Conservation (phyloP, 2,113 vertebrate species). For the Oryzias javanicus region DNA sequence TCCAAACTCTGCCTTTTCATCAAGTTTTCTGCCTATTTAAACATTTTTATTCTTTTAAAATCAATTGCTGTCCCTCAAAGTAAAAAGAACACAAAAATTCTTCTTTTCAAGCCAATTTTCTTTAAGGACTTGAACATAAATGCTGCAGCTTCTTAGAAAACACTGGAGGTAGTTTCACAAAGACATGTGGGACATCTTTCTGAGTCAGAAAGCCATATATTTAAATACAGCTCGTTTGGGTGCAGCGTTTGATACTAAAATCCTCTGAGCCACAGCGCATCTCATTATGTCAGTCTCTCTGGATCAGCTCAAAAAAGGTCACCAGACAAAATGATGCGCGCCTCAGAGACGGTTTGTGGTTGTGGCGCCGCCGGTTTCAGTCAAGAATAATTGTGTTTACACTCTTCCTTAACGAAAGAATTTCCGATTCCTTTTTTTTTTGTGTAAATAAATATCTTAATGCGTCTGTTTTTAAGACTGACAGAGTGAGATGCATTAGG, state of each 20-base stretch:
- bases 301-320: slow-evolving; percentile 50
- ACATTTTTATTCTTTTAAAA: too few species aligned
- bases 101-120: too few species aligned
- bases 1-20: too few species aligned
- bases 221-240: slow-evolving; percentile 30
- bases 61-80: too few species aligned
- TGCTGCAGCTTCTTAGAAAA: slow-evolving; percentile 31
- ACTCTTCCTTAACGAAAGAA: neutral
- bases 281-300: slow-evolving; percentile 39
- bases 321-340: slow-evolving; percentile 30
- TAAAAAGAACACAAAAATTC: too few species aligned
- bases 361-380: neutral
- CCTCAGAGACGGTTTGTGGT: slow-evolving; percentile 8
- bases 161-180: slow-evolving; percentile 26
- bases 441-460: too few species aligned
- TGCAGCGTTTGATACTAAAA: slow-evolving; percentile 43
- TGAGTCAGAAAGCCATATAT: slow-evolving; percentile 1
- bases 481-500: too few species aligned
- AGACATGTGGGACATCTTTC: slow-evolving; percentile 19
- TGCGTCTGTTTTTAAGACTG: too few species aligned
- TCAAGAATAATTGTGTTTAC: neutral
- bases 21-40: too few species aligned
- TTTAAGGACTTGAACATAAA: slow-evolving; percentile 13
- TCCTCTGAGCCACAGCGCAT: slow-evolving; percentile 15
- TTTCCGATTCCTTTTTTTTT: too few species aligned